Base-by-base conservation (phyloP, 1,140 invertebrate genomes). In the Aphelenchoides besseyi region DNA sequence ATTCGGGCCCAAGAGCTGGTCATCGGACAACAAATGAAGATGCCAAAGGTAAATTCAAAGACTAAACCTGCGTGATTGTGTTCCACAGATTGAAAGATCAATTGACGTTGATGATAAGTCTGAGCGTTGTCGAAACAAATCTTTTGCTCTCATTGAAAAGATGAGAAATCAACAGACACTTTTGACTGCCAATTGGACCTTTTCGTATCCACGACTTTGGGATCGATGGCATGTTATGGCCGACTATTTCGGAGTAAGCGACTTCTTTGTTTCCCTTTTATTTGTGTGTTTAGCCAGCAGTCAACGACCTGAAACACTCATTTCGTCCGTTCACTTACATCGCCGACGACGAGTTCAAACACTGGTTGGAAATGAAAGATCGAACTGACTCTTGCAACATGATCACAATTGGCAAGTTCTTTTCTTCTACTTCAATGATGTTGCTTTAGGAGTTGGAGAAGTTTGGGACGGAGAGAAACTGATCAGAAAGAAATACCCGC, bases 221-320 rank as follows among this genome's bases (percentile, higher is more conserved):
- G 41, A 48, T 48, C 41, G 41, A 48, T 48, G 41, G 41, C 41
- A 48, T 23, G 41, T 48, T 12, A 48, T 48, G 41, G 41, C 41
- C 12, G 41, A 48, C 41, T 23, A 48, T 48, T 48, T 48, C 41
- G 41, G 41, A 48, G 41, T 48, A 23, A 48, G 12, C 41, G 12
- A 12, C 12, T 16, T 23, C 12, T 23, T 48, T 48, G 12, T 48
- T 48, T 48, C 41, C 23, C 12, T 48, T 48, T 48, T 23, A 12
- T 23, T 23, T 23, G 41, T 16, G 23, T 48, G 41, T 48, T 48
- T 48, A 48, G 41, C 23, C 41, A 48, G 12, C 23, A 23, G 41
- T 48, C 41, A 48, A 48, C 41, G 41, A 48, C 41, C 41, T 48
- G 12, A 48, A 48, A 23, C 41, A 48, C 41, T 48, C 41, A 48